Percentiles rank a stretch among this genome's conserved stretches.
Evolutionary conservation across 1,140 invertebrate genomes (phyloP).

Genomic region (Ostrea denselamellosa): DNA sequence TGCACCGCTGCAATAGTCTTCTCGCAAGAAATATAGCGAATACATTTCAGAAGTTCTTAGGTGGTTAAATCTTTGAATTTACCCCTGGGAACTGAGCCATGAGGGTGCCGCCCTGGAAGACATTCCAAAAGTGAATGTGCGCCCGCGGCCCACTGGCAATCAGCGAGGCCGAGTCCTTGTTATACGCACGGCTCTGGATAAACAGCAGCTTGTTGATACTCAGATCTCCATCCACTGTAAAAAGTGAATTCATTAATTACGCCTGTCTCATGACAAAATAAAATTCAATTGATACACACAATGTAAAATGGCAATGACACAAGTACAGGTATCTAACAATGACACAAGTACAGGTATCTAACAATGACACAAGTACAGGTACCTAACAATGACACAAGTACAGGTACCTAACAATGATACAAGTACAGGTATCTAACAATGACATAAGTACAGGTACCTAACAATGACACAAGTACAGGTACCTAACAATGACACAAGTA

Average conservation of each 20-base stretch:
- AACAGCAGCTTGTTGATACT: slow-evolving; percentile 77
- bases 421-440: no score
- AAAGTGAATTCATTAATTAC: background rate
- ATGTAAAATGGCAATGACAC: background rate
- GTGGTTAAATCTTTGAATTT: slow-evolving; percentile 33
- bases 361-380: no score
- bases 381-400: no score
- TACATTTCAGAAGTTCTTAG: no score
- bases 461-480: no score
- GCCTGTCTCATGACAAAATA: no score
- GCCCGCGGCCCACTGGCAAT: slow-evolving; percentile 77
- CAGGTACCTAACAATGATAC: no score
- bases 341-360: background rate
- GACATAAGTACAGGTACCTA: no score
- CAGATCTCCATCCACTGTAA: slow-evolving; percentile 77
- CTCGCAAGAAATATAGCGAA: no score
- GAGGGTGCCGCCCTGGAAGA: slow-evolving; percentile 76
- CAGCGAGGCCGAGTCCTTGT: slow-evolving; percentile 74
- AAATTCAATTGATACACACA: background rate
- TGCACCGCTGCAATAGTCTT: no score
- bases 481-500: no score
- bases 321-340: background rate
- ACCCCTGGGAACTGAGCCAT: slow-evolving; percentile 77
- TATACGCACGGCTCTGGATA: slow-evolving; percentile 70
- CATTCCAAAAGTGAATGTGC: slow-evolving; percentile 78